Base-by-base conservation (phyloP, 2,797 vertebrate species). In the Anabas testudineus region DNA sequence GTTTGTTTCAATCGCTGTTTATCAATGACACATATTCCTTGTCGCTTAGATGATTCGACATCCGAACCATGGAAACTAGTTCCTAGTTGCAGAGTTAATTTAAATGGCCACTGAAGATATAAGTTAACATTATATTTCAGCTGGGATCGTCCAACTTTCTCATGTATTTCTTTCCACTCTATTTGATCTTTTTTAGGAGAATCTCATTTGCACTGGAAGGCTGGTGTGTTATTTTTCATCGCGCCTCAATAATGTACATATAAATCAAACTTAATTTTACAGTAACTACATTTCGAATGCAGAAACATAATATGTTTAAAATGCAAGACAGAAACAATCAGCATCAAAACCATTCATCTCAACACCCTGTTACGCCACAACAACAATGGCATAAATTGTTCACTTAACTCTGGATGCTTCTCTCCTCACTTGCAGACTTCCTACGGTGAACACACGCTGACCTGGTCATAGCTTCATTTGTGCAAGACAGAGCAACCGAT, bases 401-500 rank as follows among this genome's bases (percentile, higher is more conserved):
- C 42, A 45, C 9, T 48, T 39, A 60, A n/a, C 32, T 39, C 62
- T 72, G 9, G 22, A 80, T 49, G 26, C 56, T 21, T 1, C 36
- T 67, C 16, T 60, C 30, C 46, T 79, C 45, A 47, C 28, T 63
- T 52, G 42, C 22, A 39, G 19, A 43, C 46, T 74, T 41, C 57
- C 41, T 26, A n/a, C 0, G 9, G 59, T 41, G 58, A 75, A 56
- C 19, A 58, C 83, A 78, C 52, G 56, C 80, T 67, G 67, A 80
- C 55, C 56, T 62, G 71, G 71, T 71, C 74, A 58, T 52, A 49
- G 60, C 21, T 79, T 73, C 55, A 74, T 64, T 79, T 65, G 61
- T 61, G 58, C 22, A 30, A 84, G 69, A 65, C 37, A 55, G 65
- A 70, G 71, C 72, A 74, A 87, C 78, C 14, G 8, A 74, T 58